A percentile compares a stretch with the other conserved stretches of the same genome.
phyloP scores from a whole-genome alignment of 2,888 invertebrate genomes.

The Dicyrtoma fusca region DNA sequence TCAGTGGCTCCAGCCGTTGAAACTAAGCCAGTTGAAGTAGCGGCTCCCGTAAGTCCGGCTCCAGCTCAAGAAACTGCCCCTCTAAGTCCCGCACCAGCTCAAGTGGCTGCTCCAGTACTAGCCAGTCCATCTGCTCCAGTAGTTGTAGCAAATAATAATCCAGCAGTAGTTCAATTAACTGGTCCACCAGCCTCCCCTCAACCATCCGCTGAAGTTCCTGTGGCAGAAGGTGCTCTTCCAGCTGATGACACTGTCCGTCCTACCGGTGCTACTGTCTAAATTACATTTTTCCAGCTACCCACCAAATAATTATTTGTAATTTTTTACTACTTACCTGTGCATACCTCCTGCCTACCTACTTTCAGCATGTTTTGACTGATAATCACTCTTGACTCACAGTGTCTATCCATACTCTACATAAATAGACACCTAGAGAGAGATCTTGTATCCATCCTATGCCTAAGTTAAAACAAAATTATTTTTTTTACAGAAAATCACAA shows the following conservation, averaged over 20 bases:
- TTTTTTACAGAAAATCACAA: no score
- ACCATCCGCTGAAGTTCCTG: background rate
- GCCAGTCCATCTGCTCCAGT: constrained; percentile 27
- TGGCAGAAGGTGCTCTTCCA: background rate
- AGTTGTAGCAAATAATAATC: background rate
- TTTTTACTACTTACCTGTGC: no score
- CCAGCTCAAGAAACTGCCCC: background rate
- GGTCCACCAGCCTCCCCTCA: background rate
- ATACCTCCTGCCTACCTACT: no score
- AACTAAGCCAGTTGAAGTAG: background rate
- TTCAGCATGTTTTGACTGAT: no score
- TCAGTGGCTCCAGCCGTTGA: background rate
- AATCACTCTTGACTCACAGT: no score
- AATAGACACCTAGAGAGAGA: no score
- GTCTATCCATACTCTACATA: no score
- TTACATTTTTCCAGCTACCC: no score
- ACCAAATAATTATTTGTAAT: no score
- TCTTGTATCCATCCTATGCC: no score
- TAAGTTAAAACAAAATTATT: no score
- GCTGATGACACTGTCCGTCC: background rate
- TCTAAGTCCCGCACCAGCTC: background rate
- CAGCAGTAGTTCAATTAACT: background rate
- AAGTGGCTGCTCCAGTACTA: background rate
- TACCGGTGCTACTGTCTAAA: background rate
- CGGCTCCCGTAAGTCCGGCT: background rate